Percentiles rank a stretch among this genome's conserved stretches.
These are phyloP conservation scores for Ophioninae sp. DNA, from an alignment of 2,888 invertebrate genomes.

Conservation along the genomic window DNA sequence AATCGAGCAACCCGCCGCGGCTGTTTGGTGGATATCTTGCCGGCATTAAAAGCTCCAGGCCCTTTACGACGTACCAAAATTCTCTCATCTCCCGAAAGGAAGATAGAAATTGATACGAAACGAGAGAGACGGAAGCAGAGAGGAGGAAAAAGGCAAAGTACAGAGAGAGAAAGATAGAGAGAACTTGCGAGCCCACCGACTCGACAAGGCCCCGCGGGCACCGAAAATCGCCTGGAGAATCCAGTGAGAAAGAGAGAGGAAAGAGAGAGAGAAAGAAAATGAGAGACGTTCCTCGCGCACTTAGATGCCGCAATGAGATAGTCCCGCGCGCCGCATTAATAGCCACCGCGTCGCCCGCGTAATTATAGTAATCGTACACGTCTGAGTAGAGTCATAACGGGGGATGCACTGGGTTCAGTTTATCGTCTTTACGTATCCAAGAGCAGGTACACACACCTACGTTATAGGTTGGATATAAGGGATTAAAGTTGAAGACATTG, in stretches of 20 bases:
- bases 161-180: conserved; percentile 29
- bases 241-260: conserved; percentile 40
- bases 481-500: background rate
- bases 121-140: conserved; percentile 14
- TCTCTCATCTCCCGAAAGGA: conserved; percentile 55
- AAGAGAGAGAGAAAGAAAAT: conserved; percentile 50
- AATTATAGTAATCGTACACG: conserved; percentile 74
- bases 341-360: conserved; percentile 74
- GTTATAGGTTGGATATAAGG: background rate
- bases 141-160: background rate
- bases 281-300: conserved; percentile 69
- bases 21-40: conserved; percentile 50
- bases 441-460: conserved; percentile 16
- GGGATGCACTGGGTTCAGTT: conserved; percentile 56
- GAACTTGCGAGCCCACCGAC: conserved; percentile 53
- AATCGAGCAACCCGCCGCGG: conserved; percentile 49
- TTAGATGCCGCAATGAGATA: conserved; percentile 77
- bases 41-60: conserved; percentile 60
- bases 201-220: conserved; percentile 58
- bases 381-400: conserved; percentile 73
- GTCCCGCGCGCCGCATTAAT: conserved; percentile 71
- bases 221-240: conserved; percentile 61
- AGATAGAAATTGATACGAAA: conserved; percentile 40
- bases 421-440: conserved; percentile 53
- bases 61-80: conserved; percentile 60